Percentiles rank a stretch among this genome's conserved stretches.
phyloP scores from a whole-genome alignment of 2,113 vertebrate species.

The Myotis lucifugus region DNA sequence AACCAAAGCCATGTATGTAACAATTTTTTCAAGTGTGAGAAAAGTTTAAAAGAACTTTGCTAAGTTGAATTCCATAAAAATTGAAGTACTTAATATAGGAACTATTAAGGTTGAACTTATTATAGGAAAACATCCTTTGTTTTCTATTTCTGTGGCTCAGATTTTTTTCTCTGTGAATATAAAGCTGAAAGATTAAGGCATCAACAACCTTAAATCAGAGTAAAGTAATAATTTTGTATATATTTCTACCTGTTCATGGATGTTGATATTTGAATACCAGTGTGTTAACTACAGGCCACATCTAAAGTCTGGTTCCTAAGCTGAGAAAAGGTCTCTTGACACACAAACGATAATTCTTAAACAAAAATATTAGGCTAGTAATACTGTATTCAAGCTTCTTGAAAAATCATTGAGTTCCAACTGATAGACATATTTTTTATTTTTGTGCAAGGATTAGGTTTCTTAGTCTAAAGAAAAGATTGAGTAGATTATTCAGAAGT shows the following conservation, averaged over 20 bases:
- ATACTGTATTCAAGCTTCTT: background rate
- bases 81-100: background rate
- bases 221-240: background rate
- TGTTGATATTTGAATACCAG: background rate
- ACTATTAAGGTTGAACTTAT: background rate
- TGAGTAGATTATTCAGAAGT: background rate
- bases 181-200: background rate
- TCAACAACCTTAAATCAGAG: background rate
- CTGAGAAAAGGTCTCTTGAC: background rate
- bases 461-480: background rate
- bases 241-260: background rate
- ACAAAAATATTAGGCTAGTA: background rate
- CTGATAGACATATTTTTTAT: background rate
- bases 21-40: background rate
- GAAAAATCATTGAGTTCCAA: background rate
- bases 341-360: background rate
- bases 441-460: background rate
- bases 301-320: background rate
- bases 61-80: constrained; percentile 5
- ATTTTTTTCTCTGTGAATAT: constrained; percentile 5
- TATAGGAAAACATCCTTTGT: background rate
- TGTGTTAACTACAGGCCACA: background rate
- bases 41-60: constrained; percentile 26
- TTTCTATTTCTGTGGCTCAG: background rate
- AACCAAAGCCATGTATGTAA: background rate